A percentile compares a stretch with the other conserved stretches of the same genome.
Evolutionary conservation across 2,888 invertebrate species (phyloP).

Genomic region (Dyspetes luteomarginatus): DNA sequence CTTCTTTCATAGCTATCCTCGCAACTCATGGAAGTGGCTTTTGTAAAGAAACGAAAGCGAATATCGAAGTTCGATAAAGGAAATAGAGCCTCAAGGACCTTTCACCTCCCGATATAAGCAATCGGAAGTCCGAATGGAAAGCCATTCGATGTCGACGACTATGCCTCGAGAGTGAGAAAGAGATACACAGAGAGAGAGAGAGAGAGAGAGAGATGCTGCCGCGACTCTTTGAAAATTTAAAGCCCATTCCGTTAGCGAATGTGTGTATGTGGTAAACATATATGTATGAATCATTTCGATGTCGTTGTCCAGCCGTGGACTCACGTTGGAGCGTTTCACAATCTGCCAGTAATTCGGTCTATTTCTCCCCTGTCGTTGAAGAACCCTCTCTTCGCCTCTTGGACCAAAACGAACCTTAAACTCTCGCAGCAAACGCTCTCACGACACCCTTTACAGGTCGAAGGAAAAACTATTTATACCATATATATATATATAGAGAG

Average conservation of each 20-base stretch:
- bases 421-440: not conserved
- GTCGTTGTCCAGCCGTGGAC: not conserved
- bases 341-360: constrained; percentile 47
- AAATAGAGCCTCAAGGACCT: constrained; percentile 76
- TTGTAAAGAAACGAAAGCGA: constrained; percentile 70
- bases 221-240: constrained; percentile 53
- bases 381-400: constrained; percentile 14
- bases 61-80: constrained; percentile 79
- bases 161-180: not conserved
- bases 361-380: constrained; percentile 40
- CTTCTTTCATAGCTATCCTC: constrained; percentile 50
- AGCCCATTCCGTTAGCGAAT: constrained; percentile 35
- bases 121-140: constrained; percentile 69
- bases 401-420: constrained; percentile 34
- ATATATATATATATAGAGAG: constrained; percentile 32
- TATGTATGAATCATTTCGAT: too few species aligned
- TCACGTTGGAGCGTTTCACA: constrained; percentile 8
- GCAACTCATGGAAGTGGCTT: constrained; percentile 68
- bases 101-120: constrained; percentile 72
- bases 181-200: not conserved
- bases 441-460: not conserved
- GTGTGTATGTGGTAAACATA: constrained; percentile 20
- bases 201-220: not conserved
- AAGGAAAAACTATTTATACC: constrained; percentile 39
- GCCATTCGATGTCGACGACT: constrained; percentile 57